phyloP scores from a whole-genome alignment of 2,113 vertebrate species.

The Psammodynastes pulverulentus region DNA sequence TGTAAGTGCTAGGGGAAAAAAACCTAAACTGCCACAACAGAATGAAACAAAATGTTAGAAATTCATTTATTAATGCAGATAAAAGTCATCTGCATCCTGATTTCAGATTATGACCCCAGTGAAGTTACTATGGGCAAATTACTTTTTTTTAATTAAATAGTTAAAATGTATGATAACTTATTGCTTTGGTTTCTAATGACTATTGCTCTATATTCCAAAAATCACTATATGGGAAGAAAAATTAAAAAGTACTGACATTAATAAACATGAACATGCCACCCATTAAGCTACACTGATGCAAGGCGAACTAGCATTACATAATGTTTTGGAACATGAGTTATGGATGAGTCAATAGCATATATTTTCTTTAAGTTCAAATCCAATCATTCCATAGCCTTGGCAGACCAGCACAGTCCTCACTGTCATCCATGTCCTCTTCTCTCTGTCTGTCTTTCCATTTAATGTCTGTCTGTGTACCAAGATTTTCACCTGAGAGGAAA shows the following conservation, averaged over 20 bases:
- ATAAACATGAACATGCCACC: background rate
- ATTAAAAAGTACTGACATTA: background rate
- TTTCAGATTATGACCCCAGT: background rate
- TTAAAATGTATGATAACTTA: background rate
- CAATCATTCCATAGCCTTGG: background rate
- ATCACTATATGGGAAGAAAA: background rate
- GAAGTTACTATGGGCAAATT: background rate
- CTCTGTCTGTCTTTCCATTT: background rate
- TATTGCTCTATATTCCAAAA: background rate
- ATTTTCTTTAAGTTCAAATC: background rate
- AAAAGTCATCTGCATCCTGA: background rate
- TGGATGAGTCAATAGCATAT: background rate
- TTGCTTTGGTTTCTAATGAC: background rate
- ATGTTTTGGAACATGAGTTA: background rate
- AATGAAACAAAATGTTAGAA: background rate
- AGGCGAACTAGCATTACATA: background rate
- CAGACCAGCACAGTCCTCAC: background rate
- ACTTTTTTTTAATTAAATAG: background rate
- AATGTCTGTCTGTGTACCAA: background rate
- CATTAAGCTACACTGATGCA: background rate
- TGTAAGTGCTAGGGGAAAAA: constrained; percentile 33
- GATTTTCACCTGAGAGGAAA: background rate
- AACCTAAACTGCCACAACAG: background rate
- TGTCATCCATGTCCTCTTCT: background rate
- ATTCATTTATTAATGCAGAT: background rate